Conservation (phyloP, 2,113 vertebrate genomes). For the Dromas ardeola region DNA sequence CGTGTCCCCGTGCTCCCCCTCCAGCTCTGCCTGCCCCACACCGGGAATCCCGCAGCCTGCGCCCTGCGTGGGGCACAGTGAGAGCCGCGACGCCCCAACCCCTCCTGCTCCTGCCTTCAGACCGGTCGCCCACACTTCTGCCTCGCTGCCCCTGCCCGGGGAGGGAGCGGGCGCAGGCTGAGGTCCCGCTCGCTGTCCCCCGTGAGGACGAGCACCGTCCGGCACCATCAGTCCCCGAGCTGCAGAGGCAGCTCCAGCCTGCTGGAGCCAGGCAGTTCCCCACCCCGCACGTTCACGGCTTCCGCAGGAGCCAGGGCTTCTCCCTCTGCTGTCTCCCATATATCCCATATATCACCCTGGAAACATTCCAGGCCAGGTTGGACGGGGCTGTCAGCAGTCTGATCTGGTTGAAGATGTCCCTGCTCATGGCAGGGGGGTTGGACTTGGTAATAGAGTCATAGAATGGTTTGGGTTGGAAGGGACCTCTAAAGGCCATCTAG, state of each 20-base stretch:
- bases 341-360: background rate
- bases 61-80: rapidly evolving
- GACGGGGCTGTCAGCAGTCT: background rate
- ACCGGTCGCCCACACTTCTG: background rate
- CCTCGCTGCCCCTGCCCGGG: background rate
- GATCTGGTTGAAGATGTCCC: background rate
- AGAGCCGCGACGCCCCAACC: background rate
- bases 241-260: background rate
- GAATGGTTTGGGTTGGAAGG: background rate
- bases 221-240: background rate
- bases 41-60: background rate
- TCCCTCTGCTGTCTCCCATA: rapidly evolving
- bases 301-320: background rate
- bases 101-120: background rate
- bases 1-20: no score
- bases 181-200: rapidly evolving
- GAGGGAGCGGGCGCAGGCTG: background rate
- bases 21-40: background rate
- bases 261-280: background rate
- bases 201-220: rapidly evolving
- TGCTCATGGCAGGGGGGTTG: background rate
- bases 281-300: background rate
- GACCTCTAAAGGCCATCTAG: background rate
- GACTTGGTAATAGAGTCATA: background rate
- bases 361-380: background rate